Evolutionary conservation across 2,888 invertebrate species (phyloP).

Genomic region (Daptonema setosum): DNA sequence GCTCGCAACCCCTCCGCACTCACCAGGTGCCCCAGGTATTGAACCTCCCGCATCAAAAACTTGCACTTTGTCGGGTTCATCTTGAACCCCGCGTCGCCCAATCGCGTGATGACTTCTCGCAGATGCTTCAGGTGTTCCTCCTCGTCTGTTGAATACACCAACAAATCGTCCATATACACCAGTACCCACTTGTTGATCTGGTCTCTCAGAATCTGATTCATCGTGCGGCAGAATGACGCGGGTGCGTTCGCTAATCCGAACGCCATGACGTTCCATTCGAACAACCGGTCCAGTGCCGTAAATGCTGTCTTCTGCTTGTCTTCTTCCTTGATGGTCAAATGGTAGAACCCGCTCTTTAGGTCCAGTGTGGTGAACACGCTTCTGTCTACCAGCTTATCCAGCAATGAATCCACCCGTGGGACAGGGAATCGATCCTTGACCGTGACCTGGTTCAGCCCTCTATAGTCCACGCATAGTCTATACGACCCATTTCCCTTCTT

Average conservation of each 20-base stretch:
- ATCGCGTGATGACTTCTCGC: constrained; percentile 6
- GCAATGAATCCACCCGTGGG: constrained; percentile 10
- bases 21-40: too few relatives aligned
- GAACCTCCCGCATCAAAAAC: background rate
- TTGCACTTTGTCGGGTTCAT: constrained; percentile 8
- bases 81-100: constrained; percentile 5
- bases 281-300: too few relatives aligned
- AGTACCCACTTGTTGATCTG: too few relatives aligned
- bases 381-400: constrained; percentile 9
- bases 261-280: too few relatives aligned
- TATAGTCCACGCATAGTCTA: constrained; percentile 12
- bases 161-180: too few relatives aligned
- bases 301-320: too few relatives aligned
- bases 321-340: too few relatives aligned
- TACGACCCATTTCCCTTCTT: constrained; percentile 8
- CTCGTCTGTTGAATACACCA: constrained; percentile 10
- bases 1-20: too few relatives aligned
- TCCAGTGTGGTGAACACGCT: constrained; percentile 10
- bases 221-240: too few relatives aligned
- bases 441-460: constrained; percentile 11
- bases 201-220: too few relatives aligned
- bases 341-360: too few relatives aligned
- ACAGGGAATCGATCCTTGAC: constrained; percentile 12
- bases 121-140: constrained; percentile 9
- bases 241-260: too few relatives aligned